Evolutionary conservation across 2,797 vertebrate species (phyloP).

Genomic region (Bryconaethiops microstoma): DNA sequence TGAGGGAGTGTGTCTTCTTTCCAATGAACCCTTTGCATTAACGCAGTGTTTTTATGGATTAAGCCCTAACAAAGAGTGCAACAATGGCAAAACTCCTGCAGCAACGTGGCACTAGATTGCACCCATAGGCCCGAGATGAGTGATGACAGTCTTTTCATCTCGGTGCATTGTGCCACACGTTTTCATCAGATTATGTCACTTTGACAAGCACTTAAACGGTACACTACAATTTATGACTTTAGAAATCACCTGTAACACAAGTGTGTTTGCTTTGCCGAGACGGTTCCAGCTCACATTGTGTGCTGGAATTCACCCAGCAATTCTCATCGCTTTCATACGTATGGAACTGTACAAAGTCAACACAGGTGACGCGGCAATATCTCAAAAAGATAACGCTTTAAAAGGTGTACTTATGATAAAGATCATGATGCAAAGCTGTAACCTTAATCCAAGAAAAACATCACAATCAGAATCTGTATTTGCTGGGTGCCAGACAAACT

Average conservation of each 20-base stretch:
- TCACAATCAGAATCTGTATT: neutral
- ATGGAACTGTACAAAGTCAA: slow-evolving; percentile 16
- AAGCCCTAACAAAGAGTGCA: slow-evolving; percentile 43
- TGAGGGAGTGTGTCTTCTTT: slow-evolving; percentile 18
- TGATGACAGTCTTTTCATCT: slow-evolving; percentile 14
- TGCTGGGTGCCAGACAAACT: too few species aligned
- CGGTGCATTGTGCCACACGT: neutral
- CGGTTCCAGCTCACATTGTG: neutral
- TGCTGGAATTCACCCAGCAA: slow-evolving; percentile 1
- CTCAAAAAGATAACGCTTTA: neutral
- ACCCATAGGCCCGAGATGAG: neutral
- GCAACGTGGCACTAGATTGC: slow-evolving; percentile 42
- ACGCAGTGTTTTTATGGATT: neutral
- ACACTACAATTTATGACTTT: neutral
- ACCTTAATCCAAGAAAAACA: neutral
- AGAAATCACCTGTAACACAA: neutral
- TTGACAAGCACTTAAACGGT: slow-evolving; percentile 8
- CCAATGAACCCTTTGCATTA: slow-evolving; percentile 24
- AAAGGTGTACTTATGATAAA: neutral
- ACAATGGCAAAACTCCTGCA: slow-evolving; percentile 27
- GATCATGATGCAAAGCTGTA: neutral
- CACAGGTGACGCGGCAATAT: slow-evolving; percentile 10
- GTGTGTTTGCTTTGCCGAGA: neutral
- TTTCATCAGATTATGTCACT: neutral
- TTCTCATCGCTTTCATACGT: neutral